Percentiles rank a stretch among this genome's conserved stretches.
phyloP scores from a whole-genome alignment of 2,797 vertebrate genomes.

The Myotis vivesi region DNA sequence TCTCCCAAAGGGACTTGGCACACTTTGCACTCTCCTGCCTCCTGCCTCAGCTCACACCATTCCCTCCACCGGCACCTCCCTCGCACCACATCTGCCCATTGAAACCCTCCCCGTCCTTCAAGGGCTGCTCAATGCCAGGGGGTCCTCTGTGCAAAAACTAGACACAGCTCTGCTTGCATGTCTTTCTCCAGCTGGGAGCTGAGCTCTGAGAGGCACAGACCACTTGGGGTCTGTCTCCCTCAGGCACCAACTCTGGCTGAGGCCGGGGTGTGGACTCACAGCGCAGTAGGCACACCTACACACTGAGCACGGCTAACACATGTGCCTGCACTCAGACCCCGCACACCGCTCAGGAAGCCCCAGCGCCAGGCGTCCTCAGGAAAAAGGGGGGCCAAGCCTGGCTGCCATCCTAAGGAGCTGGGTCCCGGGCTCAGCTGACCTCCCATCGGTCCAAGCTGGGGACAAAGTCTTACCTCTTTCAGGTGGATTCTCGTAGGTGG shows the following conservation, averaged over 20 bases:
- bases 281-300: background rate
- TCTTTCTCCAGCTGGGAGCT: background rate
- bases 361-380: background rate
- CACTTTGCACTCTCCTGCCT: background rate
- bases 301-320: background rate
- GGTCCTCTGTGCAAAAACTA: background rate
- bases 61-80: background rate
- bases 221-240: background rate
- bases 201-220: background rate
- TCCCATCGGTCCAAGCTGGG: background rate
- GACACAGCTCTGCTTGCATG: background rate
- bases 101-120: background rate
- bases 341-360: background rate
- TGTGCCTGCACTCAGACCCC: background rate
- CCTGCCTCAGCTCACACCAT: background rate
- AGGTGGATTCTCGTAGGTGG: conserved; percentile 95
- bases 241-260: background rate
- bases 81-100: background rate
- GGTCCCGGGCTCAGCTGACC: background rate
- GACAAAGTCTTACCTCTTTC: conserved; percentile 88
- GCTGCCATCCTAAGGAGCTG: background rate
- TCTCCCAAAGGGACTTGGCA: background rate
- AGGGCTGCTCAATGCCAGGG: background rate
- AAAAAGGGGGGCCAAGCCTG: background rate
- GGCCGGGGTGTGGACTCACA: background rate